A percentile compares a stretch with the other conserved stretches of the same genome.
Evolutionary conservation across 2,113 vertebrate genomes (phyloP).

Genomic region (Elaphurus davidianus): DNA sequence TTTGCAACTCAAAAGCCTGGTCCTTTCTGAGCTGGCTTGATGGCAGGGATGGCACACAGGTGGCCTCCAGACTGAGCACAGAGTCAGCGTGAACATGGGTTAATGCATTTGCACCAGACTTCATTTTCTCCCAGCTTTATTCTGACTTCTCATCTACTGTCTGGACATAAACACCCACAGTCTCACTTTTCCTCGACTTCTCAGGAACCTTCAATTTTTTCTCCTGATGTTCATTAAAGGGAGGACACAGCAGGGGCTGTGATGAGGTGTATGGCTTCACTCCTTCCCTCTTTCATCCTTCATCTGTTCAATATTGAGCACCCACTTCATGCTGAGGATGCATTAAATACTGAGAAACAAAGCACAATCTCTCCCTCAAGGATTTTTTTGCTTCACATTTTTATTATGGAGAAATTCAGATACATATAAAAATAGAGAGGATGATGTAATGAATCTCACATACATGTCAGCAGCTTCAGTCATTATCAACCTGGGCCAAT

Average conservation of each 20-base stretch:
- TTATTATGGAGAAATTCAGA: background rate
- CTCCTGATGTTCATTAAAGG: background rate
- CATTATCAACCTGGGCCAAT: background rate
- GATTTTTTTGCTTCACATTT: background rate
- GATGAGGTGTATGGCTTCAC: background rate
- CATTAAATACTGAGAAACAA: background rate
- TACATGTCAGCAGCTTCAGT: background rate
- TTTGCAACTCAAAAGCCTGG: background rate
- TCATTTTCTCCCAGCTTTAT: background rate
- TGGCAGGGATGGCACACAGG: background rate
- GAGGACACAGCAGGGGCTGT: background rate
- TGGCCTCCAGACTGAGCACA: fast-evolving
- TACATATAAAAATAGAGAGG: background rate
- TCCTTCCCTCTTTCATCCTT: background rate
- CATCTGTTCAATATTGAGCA: too few relatives aligned
- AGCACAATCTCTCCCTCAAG: background rate
- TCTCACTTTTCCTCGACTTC: too few relatives aligned
- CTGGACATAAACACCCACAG: background rate
- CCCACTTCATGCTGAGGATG: background rate
- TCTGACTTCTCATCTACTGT: background rate
- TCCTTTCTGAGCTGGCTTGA: background rate
- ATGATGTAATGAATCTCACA: background rate
- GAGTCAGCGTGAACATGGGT: background rate
- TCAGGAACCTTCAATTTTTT: background rate
- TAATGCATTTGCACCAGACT: too few relatives aligned